phyloP scores from a whole-genome alignment of 2,113 vertebrate species.

The Erpornis zantholeuca region DNA sequence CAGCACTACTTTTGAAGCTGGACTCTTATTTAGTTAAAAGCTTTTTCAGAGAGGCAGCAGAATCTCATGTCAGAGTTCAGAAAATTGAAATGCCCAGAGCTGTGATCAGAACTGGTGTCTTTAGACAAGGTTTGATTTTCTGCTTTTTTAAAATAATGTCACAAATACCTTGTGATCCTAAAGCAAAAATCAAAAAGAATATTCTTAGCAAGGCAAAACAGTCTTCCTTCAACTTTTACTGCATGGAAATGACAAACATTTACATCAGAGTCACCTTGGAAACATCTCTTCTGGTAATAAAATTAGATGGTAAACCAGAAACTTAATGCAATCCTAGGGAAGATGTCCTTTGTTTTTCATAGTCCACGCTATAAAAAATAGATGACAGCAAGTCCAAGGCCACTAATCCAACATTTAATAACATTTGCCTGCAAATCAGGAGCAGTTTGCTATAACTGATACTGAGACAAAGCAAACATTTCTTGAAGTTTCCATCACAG shows the following conservation, averaged over 20 bases:
- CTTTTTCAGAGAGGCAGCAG: neutral
- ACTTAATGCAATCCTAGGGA: neutral
- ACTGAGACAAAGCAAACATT: neutral
- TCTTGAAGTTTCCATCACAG: neutral
- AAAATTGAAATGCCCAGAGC: neutral
- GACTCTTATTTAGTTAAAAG: neutral
- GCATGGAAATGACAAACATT: neutral
- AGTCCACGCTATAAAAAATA: neutral
- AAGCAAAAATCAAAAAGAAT: neutral
- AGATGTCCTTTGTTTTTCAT: neutral
- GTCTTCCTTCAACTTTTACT: neutral
- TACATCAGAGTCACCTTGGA: neutral
- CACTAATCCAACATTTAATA: neutral
- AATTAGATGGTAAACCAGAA: neutral
- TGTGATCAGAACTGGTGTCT: neutral
- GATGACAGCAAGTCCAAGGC: neutral
- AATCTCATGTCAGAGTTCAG: neutral
- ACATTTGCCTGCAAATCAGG: neutral
- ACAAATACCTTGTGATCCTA: neutral
- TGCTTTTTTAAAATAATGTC: neutral
- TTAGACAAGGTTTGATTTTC: neutral
- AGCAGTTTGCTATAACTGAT: neutral
- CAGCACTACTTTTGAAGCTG: neutral
- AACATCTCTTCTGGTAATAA: neutral
- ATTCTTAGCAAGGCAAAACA: neutral